These are phyloP conservation scores for Phataginus tricuspis DNA, from an alignment of 2,797 vertebrate genomes.

Conservation along the genomic window DNA sequence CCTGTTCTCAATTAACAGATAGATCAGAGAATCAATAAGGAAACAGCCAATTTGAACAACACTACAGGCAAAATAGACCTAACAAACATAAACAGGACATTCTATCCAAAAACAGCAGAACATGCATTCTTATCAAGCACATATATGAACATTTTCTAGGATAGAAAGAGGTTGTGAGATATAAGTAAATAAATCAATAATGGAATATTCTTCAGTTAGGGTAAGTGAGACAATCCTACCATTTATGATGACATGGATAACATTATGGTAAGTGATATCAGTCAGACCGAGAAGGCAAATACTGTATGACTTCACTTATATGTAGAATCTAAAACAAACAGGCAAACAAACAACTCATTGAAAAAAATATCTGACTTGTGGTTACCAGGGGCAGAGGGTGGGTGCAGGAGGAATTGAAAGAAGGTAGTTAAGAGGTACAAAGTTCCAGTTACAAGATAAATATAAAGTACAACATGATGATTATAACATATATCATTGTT, in stretches of 20 bases:
- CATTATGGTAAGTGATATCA: background rate
- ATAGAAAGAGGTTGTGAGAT: too few species aligned
- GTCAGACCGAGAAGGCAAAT: background rate
- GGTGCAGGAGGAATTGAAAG: background rate
- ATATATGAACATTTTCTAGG: too few species aligned
- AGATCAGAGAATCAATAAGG: too few species aligned
- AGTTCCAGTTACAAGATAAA: background rate
- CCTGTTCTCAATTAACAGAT: too few species aligned
- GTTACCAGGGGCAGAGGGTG: background rate
- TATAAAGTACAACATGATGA: background rate
- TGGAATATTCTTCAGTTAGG: background rate
- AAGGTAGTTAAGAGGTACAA: background rate
- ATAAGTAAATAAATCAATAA: background rate
- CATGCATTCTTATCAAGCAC: too few species aligned
- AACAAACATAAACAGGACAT: too few species aligned
- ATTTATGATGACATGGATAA: background rate
- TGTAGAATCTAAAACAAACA: background rate
- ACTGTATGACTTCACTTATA: background rate
- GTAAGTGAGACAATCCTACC: background rate
- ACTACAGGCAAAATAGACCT: too few species aligned
- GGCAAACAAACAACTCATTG: background rate
- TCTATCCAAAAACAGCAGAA: too few species aligned
- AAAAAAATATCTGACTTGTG: background rate
- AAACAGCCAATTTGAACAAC: too few species aligned
- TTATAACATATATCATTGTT: background rate